Evolutionary conservation across 2,888 invertebrate species (phyloP), one percentile per base, ranked within the genome.

Genomic region (Eudemis profundana): DNA sequence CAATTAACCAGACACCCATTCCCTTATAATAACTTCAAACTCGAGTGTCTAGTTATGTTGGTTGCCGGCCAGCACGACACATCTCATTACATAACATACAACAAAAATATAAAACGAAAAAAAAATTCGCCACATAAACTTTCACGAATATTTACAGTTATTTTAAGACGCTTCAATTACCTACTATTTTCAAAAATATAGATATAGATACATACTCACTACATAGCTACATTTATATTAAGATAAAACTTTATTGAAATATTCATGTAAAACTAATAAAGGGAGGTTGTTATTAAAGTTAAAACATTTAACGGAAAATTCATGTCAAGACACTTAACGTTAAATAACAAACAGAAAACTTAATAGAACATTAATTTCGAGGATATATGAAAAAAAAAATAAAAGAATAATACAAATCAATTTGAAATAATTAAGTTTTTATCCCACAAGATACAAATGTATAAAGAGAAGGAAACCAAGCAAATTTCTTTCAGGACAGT

Each of bases 131-230:
- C 89, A 91, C 90, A 82, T 89, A 90, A 90, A 87, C 89, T 85
- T 89, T 86, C 90, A 89, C 88, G 75, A 90, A 86, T 90, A 90
- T 91, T 81, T 91, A 90, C 90, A 90, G 69, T 85, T 86, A 89
- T 74, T 79, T 82, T 87, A 87, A 85, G 85, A 88, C 83, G 80
- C 78, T 79, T 85, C 60, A 60, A 65, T 84, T 87, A 86, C 82
- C 86, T 79, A 83, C 87, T 89, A 88, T 88, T 82, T 86, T 89
- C 78, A 89, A 89, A 89, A 89, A 89, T 89, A 90, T 89, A 89
- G 86, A 86, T 89, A 87, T 89, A 89, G 85, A 81, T 90, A 89
- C 86, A 89, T 88, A 90, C 83, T 87, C 65, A 65, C 65, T 89
- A 88, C 85, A 89, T 88, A 86, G 78, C 89, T 90, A 89, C 85